phyloP scores from a whole-genome alignment of 2,113 vertebrate species.

The Oryzias celebensis region DNA sequence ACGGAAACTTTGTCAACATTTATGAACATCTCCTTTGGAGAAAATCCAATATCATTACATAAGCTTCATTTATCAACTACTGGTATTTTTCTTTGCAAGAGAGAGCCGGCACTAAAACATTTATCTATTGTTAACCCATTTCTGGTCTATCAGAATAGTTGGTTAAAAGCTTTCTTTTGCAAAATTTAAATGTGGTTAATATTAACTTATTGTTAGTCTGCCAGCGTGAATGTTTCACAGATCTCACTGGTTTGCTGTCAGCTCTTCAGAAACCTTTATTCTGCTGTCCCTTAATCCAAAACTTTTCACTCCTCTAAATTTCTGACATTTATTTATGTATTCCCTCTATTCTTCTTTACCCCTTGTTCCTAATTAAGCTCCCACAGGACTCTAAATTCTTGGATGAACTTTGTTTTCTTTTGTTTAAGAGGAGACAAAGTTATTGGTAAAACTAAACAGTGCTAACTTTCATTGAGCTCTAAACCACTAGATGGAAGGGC shows the following conservation, averaged over 20 bases:
- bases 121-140: conserved; percentile 9
- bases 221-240: conserved; percentile 18
- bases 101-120: conserved; percentile 25
- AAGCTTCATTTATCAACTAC: conserved; percentile 45
- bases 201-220: conserved; percentile 25
- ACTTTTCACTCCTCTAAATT: conserved; percentile 16
- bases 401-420: conserved; percentile 36
- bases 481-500: too few species aligned
- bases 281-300: conserved; percentile 11
- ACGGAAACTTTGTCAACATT: conserved; percentile 71
- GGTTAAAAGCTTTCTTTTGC: conserved; percentile 21
- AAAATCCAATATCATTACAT: conserved; percentile 52
- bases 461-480: too few species aligned
- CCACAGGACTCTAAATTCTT: conserved; percentile 32
- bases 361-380: conserved; percentile 45
- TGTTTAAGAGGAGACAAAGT: not conserved
- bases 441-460: too few species aligned
- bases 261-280: conserved; percentile 5
- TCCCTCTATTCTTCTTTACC: conserved; percentile 28
- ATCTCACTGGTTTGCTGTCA: conserved; percentile 1
- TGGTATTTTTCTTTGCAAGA: conserved; percentile 17
- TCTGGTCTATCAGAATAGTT: conserved; percentile 29
- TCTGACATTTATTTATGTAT: conserved; percentile 34
- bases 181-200: conserved; percentile 33
- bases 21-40: conserved; percentile 62